phyloP scores from a whole-genome alignment of 2,113 vertebrate species.

The Tetraodon nigroviridis region DNA sequence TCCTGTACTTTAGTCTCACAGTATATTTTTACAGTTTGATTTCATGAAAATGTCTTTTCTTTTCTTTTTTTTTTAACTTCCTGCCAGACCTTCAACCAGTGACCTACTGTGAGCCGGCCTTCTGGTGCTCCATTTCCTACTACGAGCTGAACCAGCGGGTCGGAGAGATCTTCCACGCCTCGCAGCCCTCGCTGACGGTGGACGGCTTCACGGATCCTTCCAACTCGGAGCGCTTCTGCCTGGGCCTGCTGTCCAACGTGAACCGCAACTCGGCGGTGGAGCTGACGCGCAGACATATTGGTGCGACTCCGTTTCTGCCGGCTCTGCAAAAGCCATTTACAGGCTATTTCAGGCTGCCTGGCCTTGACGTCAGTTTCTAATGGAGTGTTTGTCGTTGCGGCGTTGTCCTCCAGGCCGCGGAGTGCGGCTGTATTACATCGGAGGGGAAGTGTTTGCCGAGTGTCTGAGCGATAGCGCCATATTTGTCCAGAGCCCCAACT shows the following conservation, averaged over 20 bases:
- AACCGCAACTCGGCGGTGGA: constrained; percentile 95
- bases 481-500: constrained; percentile 98
- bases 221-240: constrained; percentile 97
- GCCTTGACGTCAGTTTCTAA: too few species aligned
- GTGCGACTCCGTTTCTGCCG: constrained; percentile 57
- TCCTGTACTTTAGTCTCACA: background rate
- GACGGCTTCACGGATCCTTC: constrained; percentile 98
- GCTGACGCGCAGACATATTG: constrained; percentile 90
- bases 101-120: constrained; percentile 97
- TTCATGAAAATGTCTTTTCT: constrained; percentile 2
- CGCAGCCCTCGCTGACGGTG: constrained; percentile 95
- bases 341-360: too few species aligned
- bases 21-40: background rate
- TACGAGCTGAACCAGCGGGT: constrained; percentile 98
- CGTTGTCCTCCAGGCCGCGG: constrained; percentile 80
- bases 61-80: too few species aligned
- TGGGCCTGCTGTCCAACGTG: constrained; percentile 93
- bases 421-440: constrained; percentile 96
- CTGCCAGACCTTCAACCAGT: constrained; percentile 91
- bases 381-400: constrained; percentile 4
- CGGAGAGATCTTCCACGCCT: constrained; percentile 97
- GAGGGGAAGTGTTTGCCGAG: constrained; percentile 96
- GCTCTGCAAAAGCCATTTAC: background rate
- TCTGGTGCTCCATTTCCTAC: constrained; percentile 99
- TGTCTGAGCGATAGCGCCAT: constrained; percentile 99